phyloP scores from a whole-genome alignment of 2,888 invertebrate genomes.

The Taphrorychus bicolor region DNA sequence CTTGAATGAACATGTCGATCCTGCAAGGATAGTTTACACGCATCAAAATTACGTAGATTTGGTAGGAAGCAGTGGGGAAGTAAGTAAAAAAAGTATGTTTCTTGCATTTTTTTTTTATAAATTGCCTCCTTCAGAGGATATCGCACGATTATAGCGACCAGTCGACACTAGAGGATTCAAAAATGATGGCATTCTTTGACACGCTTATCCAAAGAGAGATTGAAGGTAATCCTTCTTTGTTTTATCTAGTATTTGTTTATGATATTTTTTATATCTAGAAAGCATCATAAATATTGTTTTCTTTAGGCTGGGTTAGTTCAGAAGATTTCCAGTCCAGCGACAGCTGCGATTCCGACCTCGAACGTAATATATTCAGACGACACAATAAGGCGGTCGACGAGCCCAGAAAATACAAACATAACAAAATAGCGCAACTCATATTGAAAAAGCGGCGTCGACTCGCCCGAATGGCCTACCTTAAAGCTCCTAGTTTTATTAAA shows the following conservation, averaged over 20 bases:
- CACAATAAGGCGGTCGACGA: conserved; percentile 56
- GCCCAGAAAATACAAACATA: conserved; percentile 59
- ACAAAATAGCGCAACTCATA: conserved; percentile 76
- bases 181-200: conserved; percentile 98
- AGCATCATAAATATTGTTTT: conserved; percentile 24
- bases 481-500: conserved; percentile 58
- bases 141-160: conserved; percentile 90
- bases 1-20: conserved; percentile 66
- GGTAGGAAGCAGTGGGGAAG: conserved; percentile 79
- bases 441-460: conserved; percentile 74
- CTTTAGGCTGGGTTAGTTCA: conserved; percentile 27
- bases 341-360: conserved; percentile 18
- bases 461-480: conserved; percentile 68
- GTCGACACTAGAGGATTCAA: conserved; percentile 87
- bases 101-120: not conserved
- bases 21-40: conserved; percentile 73
- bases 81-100: conserved; percentile 50
- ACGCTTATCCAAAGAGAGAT: conserved; percentile 90
- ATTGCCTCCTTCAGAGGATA: conserved; percentile 66
- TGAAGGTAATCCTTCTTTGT: conserved; percentile 70
- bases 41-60: conserved; percentile 85
- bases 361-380: conserved; percentile 48
- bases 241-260: not conserved
- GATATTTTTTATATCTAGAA: not conserved
- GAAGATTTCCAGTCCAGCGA: conserved; percentile 24